phyloP scores from a whole-genome alignment of 2,888 invertebrate genomes.

The Cenopis cana region DNA sequence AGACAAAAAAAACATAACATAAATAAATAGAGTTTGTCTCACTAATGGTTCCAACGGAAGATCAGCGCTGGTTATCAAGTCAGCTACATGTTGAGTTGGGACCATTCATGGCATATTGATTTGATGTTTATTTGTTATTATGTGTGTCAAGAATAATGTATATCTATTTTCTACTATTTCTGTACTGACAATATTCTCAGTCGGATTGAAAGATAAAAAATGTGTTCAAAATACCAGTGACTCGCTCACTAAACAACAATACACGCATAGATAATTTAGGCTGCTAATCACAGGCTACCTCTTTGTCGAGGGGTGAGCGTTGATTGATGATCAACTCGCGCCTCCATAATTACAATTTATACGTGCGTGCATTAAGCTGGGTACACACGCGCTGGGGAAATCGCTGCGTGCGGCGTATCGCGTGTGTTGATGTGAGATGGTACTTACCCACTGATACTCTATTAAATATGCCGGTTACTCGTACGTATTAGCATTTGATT shows the following conservation, averaged over 20 bases:
- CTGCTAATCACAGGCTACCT: slow-evolving; percentile 73
- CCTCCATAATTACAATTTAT: slow-evolving; percentile 33
- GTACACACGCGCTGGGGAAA: neutral
- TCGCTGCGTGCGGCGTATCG: neutral
- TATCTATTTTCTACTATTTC: too few relatives aligned
- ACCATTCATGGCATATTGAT: too few relatives aligned
- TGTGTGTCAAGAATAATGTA: too few relatives aligned
- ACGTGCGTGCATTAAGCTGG: slow-evolving; percentile 6
- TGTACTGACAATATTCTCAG: neutral
- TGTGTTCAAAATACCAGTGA: slow-evolving; percentile 13
- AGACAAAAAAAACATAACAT: too few relatives aligned
- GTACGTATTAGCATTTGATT: too few relatives aligned
- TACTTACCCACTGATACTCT: neutral
- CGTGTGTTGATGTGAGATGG: neutral
- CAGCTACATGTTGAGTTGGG: too few relatives aligned
- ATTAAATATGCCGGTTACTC: too few relatives aligned
- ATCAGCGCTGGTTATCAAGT: too few relatives aligned
- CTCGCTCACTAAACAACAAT: slow-evolving; percentile 41
- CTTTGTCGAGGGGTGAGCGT: slow-evolving; percentile 66
- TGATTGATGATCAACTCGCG: slow-evolving; percentile 68
- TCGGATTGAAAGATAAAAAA: neutral
- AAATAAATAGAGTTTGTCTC: too few relatives aligned
- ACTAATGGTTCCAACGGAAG: too few relatives aligned
- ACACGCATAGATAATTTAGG: slow-evolving; percentile 69
- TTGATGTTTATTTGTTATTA: too few relatives aligned